Evolutionary conservation across 2,888 invertebrate species (phyloP).

Genomic region (Ypsolopha scabrella): DNA sequence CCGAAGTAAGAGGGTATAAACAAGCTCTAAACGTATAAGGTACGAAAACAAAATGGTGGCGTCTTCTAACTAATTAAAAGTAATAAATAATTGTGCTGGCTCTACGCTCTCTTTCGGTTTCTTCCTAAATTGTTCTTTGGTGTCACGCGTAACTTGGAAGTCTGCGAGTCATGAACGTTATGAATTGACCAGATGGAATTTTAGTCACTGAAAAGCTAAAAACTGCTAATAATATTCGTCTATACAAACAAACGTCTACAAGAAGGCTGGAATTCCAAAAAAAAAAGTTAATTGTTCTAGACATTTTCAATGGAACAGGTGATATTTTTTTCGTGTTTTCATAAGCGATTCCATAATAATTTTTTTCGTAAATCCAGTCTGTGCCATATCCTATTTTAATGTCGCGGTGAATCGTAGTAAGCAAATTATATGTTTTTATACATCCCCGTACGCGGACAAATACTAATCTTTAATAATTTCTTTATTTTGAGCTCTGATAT

Average conservation of each 20-base stretch:
- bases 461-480: no score
- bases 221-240: not conserved
- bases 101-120: constrained; percentile 6
- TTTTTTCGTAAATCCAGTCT: no score
- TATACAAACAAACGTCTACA: not conserved
- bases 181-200: not conserved
- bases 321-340: not conserved
- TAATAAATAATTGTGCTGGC: constrained; percentile 28
- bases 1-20: not conserved
- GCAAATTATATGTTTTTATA: no score
- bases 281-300: not conserved
- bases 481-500: no score
- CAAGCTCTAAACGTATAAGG: not conserved
- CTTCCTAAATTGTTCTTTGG: not conserved
- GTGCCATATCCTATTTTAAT: no score
- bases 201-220: not conserved
- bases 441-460: no score
- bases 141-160: no score
- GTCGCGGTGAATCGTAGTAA: no score
- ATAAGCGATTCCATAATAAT: no score
- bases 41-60: not conserved
- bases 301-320: not conserved
- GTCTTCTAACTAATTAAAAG: constrained; percentile 35
- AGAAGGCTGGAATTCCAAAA: not conserved
- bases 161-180: not conserved